Evolutionary conservation across 2,113 vertebrate species (phyloP).

Genomic region (Gymnogyps californianus): DNA sequence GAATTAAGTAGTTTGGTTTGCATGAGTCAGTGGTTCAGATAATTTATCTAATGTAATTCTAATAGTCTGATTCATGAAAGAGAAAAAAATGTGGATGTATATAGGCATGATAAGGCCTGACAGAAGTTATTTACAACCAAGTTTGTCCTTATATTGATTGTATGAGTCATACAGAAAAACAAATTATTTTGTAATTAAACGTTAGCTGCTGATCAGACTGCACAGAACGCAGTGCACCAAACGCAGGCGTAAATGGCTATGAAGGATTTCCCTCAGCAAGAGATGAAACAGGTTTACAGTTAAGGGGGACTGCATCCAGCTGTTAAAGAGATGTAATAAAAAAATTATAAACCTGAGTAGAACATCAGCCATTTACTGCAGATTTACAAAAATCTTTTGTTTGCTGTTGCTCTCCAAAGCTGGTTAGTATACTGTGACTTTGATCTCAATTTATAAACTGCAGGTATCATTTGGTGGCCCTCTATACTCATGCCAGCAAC

Average conservation of each 20-base stretch:
- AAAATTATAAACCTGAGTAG: not conserved
- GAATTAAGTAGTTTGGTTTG: not conserved
- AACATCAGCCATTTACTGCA: not conserved
- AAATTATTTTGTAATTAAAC: slow-evolving; percentile 11
- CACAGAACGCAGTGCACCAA: not conserved
- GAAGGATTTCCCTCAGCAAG: not conserved
- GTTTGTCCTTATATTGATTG: slow-evolving; percentile 8
- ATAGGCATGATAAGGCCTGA: not conserved
- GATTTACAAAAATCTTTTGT: not conserved
- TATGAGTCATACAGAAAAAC: slow-evolving; percentile 21
- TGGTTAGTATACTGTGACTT: not conserved
- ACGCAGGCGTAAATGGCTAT: not conserved
- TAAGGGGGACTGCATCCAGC: not conserved
- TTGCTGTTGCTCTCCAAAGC: not conserved
- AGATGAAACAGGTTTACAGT: not conserved
- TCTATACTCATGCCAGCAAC: not conserved
- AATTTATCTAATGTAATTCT: slow-evolving; percentile 22
- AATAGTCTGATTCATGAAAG: slow-evolving; percentile 22
- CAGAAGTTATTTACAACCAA: not conserved
- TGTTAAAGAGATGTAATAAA: not conserved
- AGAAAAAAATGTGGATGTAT: not conserved
- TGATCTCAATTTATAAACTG: not conserved
- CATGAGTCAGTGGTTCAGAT: slow-evolving; percentile 37
- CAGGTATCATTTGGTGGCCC: not conserved
- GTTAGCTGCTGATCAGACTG: not conserved